Base-by-base conservation (phyloP, 2,888 invertebrate species). In the Parasteatoda lunata region DNA sequence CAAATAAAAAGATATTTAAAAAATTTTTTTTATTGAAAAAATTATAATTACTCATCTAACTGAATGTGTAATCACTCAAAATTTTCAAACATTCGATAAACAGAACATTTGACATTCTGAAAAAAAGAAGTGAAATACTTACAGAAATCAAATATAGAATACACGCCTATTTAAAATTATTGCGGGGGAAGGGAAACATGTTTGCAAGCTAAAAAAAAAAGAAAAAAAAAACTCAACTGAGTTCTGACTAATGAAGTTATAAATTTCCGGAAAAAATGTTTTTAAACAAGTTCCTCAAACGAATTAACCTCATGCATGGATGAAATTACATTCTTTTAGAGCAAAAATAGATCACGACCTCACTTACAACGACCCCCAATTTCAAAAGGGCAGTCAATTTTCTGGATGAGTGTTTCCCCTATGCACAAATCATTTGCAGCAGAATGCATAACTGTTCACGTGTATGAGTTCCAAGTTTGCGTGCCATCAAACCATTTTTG, bases 391-490 rank as follows among this genome's bases (percentile, higher is more conserved):
- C 54, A 77, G 73, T 59, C 77, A 73, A 77, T 77, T 83, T 83
- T 77, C 83, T 71, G 66, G 76, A 51, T 68, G 84, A 77, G 72
- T 77, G 72, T 72, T 15, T 72, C 54, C 54, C n/a, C 54, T 72
- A 30, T 64, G 66, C 65, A 68, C 69, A 84, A 84, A 77, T 84
- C 65, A 68, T 48, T 66, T 6, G 72, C 54, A 72, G 49, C 30
- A 54, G 13, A 52, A 54, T 45, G 8, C 45, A 54, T 30, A 30
- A 30, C 30, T 30, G 30, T 30, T 30, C 30, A 30, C 30, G 30
- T 30, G 54, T 30, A 54, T 52, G 30, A 65, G 64, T 30, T 68
- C 4, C 52, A 30, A 13, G 48, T 54, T 77, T 71, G 83, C 77
- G 83, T 77, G 83, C 49, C 54, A 68, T 13, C 30, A 30, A 30